Percentiles rank a stretch among this genome's conserved stretches.
phyloP scores from a whole-genome alignment of 2,888 invertebrate species.

The Athetis lepigone region DNA sequence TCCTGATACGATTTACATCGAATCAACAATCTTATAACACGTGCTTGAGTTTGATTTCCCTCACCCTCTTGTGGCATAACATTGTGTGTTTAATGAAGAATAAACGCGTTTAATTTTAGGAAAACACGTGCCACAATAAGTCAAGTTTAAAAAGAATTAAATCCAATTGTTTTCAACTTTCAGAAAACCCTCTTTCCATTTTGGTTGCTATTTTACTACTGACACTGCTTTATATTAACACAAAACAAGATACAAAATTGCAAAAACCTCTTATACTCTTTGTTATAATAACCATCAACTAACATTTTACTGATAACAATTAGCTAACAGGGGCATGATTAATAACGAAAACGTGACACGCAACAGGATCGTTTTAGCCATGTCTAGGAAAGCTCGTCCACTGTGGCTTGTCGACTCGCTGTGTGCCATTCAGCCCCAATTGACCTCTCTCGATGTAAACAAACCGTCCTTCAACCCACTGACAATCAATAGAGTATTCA shows the following conservation, averaged over 20 bases:
- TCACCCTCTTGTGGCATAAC: neutral
- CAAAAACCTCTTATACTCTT: too few species aligned
- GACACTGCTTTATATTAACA: too few species aligned
- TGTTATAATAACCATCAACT: too few species aligned
- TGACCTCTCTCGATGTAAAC: constrained; percentile 63
- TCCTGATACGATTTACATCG: constrained; percentile 58
- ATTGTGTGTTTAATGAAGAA: constrained; percentile 6
- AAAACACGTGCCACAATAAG: neutral
- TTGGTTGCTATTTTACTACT: too few species aligned
- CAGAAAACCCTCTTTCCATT: too few species aligned
- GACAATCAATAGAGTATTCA: constrained; percentile 61
- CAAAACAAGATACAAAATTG: too few species aligned
- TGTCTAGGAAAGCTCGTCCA: constrained; percentile 9
- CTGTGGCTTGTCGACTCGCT: constrained; percentile 6
- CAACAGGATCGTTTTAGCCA: constrained; percentile 12
- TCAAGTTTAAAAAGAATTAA: too few species aligned
- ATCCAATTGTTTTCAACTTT: too few species aligned
- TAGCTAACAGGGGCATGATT: constrained; percentile 17
- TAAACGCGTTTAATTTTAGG: neutral
- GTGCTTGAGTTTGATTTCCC: constrained; percentile 16
- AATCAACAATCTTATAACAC: constrained; percentile 38
- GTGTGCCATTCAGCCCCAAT: constrained; percentile 44
- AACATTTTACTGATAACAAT: too few species aligned
- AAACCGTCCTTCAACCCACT: constrained; percentile 63
- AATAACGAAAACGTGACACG: constrained; percentile 25